These are phyloP conservation scores for Siniperca knerii DNA, from an alignment of 2,113 vertebrate species.

Conservation along the genomic window DNA sequence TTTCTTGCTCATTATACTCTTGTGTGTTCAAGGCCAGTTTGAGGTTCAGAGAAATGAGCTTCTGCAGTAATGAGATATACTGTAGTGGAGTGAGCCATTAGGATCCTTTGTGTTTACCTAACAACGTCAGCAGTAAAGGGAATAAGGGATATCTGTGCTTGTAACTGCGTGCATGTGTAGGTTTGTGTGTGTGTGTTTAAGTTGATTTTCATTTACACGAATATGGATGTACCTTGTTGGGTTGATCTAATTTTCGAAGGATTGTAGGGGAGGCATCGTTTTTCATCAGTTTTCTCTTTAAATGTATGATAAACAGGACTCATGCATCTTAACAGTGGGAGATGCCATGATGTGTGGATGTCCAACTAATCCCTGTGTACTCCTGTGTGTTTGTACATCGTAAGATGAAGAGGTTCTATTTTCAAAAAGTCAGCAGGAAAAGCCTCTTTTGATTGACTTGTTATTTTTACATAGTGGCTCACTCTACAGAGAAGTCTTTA, in stretches of 20 bases:
- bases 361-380: background rate
- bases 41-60: constrained; percentile 66
- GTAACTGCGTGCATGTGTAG: constrained; percentile 28
- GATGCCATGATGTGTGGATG: background rate
- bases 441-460: constrained; percentile 15
- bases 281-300: constrained; percentile 33
- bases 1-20: constrained; percentile 56
- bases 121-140: constrained; percentile 64
- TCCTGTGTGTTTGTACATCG: constrained; percentile 1
- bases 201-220: constrained; percentile 40
- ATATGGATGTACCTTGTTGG: constrained; percentile 43
- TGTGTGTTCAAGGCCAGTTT: constrained; percentile 47
- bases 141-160: constrained; percentile 47
- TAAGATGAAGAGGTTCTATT: background rate
- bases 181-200: constrained; percentile 33
- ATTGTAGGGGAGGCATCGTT: constrained; percentile 10
- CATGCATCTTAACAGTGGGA: constrained; percentile 14
- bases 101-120: constrained; percentile 64
- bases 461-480: constrained; percentile 2
- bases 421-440: background rate
- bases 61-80: constrained; percentile 75
- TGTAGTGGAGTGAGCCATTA: constrained; percentile 61
- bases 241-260: constrained; percentile 33
- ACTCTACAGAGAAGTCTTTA: background rate
- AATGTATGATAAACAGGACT: constrained; percentile 21